Evolutionary conservation across 23 tunicate genomes (phyloP).

Genomic region (Halocynthia aurantium): DNA sequence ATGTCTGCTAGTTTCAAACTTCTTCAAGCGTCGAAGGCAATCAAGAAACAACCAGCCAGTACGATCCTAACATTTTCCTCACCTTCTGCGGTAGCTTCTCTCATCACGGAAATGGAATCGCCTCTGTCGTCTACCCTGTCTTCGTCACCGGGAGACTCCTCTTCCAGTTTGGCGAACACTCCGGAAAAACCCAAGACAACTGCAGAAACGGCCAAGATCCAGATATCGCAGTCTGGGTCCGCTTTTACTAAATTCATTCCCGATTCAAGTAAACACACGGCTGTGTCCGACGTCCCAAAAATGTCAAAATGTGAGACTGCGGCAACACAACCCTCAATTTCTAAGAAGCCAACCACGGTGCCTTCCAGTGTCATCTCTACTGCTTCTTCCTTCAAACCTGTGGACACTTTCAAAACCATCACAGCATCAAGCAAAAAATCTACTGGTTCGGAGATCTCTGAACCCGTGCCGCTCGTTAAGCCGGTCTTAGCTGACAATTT

Average conservation of each 20-base stretch:
- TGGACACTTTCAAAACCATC: neutral
- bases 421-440: neutral
- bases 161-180: constrained; percentile 6
- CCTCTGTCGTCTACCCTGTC: constrained; percentile 6
- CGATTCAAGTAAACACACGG: neutral
- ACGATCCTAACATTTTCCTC: neutral
- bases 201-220: neutral
- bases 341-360: neutral
- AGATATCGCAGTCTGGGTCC: constrained; percentile 2
- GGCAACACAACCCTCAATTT: neutral
- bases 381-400: constrained; percentile 9
- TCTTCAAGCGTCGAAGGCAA: neutral
- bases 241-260: constrained; percentile 22
- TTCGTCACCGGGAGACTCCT: neutral
- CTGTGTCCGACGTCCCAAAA: neutral
- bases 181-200: neutral
- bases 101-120: neutral
- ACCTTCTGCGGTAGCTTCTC: neutral
- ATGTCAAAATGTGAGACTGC: neutral
- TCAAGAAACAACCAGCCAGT: neutral
- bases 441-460: neutral
- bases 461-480: neutral
- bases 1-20: neutral
- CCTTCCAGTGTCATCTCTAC: neutral
- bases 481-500: constrained; percentile 5